Base-by-base conservation (phyloP, 30 jellyfish, hydroid and myxozoan species). In the Chironex yamaguchii region DNA sequence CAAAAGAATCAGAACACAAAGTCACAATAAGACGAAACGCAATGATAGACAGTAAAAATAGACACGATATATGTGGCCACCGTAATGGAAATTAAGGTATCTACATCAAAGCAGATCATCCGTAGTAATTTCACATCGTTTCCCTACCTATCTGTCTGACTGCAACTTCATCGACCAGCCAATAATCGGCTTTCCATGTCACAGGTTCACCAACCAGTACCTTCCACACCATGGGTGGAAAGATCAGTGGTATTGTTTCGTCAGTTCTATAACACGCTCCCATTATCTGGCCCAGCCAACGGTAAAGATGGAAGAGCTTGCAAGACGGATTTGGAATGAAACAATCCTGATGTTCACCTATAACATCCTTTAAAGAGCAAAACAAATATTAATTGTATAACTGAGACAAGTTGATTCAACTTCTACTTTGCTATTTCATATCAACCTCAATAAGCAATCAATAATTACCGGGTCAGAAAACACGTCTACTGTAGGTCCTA, bases 251-350 rank as follows among this genome's bases (percentile, higher is more conserved):
- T 2, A 92, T 27, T 24, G 97, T 79, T 68, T 92, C 98, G 68
- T 87, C 98, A 2, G 97, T 92, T 22, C 98, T 89, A 67, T 77
- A 86, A 12, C 96, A 85, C 2, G 97, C 90, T 11, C 98, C 98
- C 86, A 92, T 79, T 17, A 92, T 71, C 49, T 86, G 96, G 14
- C 98, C 98, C 12, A 92, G 48, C 98, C 98, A 93, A 13, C 71
- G 77, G 82, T 70, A 93, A 21, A 88, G 52, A 49, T 83, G 88
- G 50, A 51, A 70, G 35, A 86, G 85, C n/a, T 76, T 82, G 53
- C 97, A 93, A 0, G 91, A 66, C 0, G 98, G 98, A 64, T 93
- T 93, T 34, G 96, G 92, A 24, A 95, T 89, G 86, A 69, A 93
- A 11, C 96, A 90, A 31, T 88, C 97, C 31, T 90, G 73, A 36